These are phyloP conservation scores for Trematocara macrostoma DNA, from an alignment of 2,113 vertebrate genomes.

Conservation along the genomic window DNA sequence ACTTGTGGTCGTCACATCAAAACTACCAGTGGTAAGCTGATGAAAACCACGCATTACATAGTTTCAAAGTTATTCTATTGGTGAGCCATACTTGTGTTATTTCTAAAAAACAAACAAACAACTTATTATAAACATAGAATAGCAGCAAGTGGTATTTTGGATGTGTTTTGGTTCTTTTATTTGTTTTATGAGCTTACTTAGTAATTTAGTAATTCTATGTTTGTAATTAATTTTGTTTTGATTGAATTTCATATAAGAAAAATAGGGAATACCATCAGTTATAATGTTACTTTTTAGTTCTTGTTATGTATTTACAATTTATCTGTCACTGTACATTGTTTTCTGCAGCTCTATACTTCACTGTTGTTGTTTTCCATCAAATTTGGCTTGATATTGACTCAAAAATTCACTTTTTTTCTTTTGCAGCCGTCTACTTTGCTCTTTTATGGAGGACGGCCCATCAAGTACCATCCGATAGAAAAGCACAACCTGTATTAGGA, in stretches of 20 bases:
- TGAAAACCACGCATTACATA: not conserved
- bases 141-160: not conserved
- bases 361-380: not conserved
- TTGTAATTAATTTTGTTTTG: not conserved
- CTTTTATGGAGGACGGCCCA: not conserved
- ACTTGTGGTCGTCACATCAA: rapidly evolving
- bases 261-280: rapidly evolving
- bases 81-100: not conserved
- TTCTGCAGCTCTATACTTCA: not conserved
- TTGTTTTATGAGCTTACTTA: not conserved
- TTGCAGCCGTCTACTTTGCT: not conserved
- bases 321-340: not conserved
- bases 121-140: not conserved
- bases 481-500: not conserved
- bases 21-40: not conserved
- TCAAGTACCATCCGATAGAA: not conserved
- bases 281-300: not conserved
- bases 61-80: not conserved
- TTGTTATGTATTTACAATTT: not conserved
- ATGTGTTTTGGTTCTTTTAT: not conserved
- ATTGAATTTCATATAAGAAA: not conserved
- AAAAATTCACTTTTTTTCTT: not conserved
- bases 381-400: not conserved
- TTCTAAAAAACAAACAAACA: not conserved
- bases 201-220: not conserved